phyloP scores from a whole-genome alignment of 2,888 invertebrate genomes.

The Calameuta idolon region DNA sequence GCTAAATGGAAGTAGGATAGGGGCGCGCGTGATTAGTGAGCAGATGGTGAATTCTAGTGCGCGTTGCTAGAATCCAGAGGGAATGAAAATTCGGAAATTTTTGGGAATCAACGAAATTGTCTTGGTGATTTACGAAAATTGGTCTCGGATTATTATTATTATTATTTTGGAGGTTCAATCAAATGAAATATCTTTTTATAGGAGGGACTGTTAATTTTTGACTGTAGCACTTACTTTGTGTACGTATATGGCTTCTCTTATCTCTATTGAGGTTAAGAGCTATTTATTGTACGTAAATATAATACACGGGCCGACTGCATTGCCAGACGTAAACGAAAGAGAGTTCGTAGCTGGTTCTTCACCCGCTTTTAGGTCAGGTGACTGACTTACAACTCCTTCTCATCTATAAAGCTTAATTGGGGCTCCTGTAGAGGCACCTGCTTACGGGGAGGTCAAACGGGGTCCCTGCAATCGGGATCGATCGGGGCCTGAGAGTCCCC shows the following conservation, averaged over 20 bases:
- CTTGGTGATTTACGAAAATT: not conserved
- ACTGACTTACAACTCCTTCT: constrained; percentile 8
- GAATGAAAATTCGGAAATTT: not conserved
- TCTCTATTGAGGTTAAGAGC: not conserved
- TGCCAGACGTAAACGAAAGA: not conserved
- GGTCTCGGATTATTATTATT: not conserved
- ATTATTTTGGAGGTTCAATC: not conserved
- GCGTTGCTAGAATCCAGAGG: not conserved
- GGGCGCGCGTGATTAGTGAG: not conserved
- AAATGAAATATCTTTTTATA: not conserved
- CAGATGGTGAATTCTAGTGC: not conserved
- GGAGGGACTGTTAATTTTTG: not conserved
- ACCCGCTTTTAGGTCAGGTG: not conserved
- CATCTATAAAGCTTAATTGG: constrained; percentile 45
- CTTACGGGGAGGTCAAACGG: not conserved
- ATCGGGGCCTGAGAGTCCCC: not conserved
- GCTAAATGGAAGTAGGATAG: not conserved
- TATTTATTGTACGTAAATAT: not conserved
- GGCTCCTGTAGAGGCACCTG: constrained; percentile 18
- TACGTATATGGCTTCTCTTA: not conserved
- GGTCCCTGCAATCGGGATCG: not conserved
- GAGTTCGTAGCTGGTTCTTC: not conserved
- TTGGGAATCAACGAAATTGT: not conserved
- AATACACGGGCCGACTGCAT: not conserved
- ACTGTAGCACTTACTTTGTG: not conserved